Base-by-base conservation (phyloP, 2,113 vertebrate genomes). In the Oplegnathus fasciatus region DNA sequence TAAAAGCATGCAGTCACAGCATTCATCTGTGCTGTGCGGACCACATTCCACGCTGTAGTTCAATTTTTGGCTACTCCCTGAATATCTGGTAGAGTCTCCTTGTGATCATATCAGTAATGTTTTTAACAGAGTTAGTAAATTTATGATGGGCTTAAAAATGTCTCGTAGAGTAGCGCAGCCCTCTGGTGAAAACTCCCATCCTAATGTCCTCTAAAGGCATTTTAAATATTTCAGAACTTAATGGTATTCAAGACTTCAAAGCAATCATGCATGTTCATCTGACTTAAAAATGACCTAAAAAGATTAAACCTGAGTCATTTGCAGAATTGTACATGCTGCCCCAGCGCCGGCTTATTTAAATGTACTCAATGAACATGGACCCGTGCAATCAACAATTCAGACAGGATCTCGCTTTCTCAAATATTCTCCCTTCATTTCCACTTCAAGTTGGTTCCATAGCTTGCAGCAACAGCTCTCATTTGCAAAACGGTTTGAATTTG, bases 161-260 rank as follows among this genome's bases (percentile, higher is more conserved):
- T 78, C 37, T 26, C 42, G 2, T 64, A n/a, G 58, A 60, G 58
- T 42, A 54, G 55, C 0, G 26, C 42, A 57, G 66, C 54, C 58
- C 48, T 84, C 42, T 75, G 54, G 73, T 75, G 77, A 17, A 42
- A 66, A 55, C 48, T 65, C 67, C 44, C 14, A 42, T 52, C n/a
- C 64, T 70, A 72, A 85, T 54, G 82, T 83, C 34, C 68, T 83
- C 46, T 82, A 67, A 89, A 88, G 81, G 83, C 60, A 28, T 61
- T 79, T 79, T 76, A 85, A 91, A 91, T 88, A 88, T 88, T 90
- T 92, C 22, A 90, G n/a, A 58, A 86, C 75, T 62, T 69, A 67
- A 70, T 67, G 75, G 67, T 82, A 66, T 84, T 79, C 50, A 80
- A 68, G 48, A 67, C 60, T 84, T 83, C 71, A 66, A 68, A 71